A percentile compares a stretch with the other conserved stretches of the same genome.
Conservation (phyloP, 2,888 invertebrate genomes). For the Piscicola geometra region DNA sequence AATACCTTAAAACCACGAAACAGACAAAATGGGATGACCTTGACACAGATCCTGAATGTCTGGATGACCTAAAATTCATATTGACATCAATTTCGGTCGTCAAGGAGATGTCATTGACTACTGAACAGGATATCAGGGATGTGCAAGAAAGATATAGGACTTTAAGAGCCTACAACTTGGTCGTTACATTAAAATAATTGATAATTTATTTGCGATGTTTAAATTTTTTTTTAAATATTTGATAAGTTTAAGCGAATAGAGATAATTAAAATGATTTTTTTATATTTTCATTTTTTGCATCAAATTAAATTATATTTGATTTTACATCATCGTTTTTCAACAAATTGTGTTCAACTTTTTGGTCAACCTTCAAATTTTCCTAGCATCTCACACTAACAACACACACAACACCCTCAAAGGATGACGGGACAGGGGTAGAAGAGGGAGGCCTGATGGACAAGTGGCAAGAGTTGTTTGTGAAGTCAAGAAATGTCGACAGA, state of each 20-base stretch:
- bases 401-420: too few species aligned
- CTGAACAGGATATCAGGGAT: slow-evolving; percentile 70
- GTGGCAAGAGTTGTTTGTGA: slow-evolving; percentile 55
- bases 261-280: too few species aligned
- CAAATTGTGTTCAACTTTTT: too few species aligned
- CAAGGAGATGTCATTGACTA: slow-evolving; percentile 70
- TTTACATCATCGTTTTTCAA: too few species aligned
- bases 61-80: slow-evolving; percentile 76
- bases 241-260: too few species aligned
- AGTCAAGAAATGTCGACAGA: slow-evolving; percentile 57
- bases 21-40: slow-evolving; percentile 59
- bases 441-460: slow-evolving; percentile 48
- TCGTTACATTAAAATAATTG: too few species aligned
- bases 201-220: too few species aligned
- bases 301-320: neutral
- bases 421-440: slow-evolving; percentile 50
- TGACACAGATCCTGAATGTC: slow-evolving; percentile 70
- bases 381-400: too few species aligned
- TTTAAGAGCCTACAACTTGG: slow-evolving; percentile 66
- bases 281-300: too few species aligned
- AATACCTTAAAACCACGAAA: neutral
- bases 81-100: slow-evolving; percentile 76
- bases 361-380: too few species aligned
- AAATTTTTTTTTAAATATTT: too few species aligned
- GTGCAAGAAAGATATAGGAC: slow-evolving; percentile 73